These are phyloP conservation scores for Sciurus niger DNA, from an alignment of 2,113 vertebrate genomes.

Conservation along the genomic window DNA sequence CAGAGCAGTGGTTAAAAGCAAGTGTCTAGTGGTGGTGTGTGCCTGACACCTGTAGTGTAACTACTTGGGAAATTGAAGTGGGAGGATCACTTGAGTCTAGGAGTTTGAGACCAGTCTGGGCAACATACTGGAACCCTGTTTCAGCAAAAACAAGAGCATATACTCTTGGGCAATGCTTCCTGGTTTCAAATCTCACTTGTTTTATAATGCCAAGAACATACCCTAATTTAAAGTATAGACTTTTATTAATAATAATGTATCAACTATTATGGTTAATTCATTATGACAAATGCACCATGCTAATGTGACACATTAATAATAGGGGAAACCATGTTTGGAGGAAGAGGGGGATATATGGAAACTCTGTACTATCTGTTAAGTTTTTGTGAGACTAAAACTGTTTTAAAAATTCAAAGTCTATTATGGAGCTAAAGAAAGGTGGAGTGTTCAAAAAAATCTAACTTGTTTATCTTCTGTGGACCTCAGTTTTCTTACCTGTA, in stretches of 20 bases:
- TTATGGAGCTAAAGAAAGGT: neutral
- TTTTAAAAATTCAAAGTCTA: neutral
- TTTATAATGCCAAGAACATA: neutral
- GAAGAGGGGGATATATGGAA: no score
- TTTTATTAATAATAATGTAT: no score
- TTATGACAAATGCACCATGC: no score
- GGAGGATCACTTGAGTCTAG: neutral
- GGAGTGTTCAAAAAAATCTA: neutral
- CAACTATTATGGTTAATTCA: no score
- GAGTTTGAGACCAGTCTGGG: neutral
- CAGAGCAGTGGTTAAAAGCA: neutral
- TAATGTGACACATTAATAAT: no score
- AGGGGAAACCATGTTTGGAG: no score
- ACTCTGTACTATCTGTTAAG: no score
- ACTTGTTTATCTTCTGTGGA: neutral
- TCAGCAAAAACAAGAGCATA: neutral
- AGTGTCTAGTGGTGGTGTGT: neutral
- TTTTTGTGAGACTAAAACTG: no score
- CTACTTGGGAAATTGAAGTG: no score
- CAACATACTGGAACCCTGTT: no score
- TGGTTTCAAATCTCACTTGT: neutral
- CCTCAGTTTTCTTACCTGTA: neutral
- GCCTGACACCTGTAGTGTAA: no score
- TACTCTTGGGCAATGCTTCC: neutral
- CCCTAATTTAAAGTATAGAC: neutral